Conservation (phyloP, 2,113 vertebrate genomes). For the Takifugu bimaculatus region DNA sequence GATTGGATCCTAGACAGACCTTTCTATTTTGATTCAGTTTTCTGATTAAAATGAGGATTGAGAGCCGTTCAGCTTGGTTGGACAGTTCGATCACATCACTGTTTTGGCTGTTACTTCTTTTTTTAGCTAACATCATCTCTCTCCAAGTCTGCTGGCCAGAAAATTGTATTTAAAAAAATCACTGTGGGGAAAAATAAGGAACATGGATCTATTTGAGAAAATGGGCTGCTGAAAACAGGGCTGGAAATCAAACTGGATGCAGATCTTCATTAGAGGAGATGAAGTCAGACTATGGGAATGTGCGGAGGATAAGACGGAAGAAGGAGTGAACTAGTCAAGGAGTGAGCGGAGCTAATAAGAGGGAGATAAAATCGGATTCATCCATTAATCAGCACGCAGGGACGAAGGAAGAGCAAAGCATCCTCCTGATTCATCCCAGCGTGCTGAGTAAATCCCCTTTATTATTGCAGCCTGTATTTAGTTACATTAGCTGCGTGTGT, state of each 20-base stretch:
- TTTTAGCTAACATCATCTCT: conserved; percentile 7
- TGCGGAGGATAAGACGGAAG: conserved; percentile 38
- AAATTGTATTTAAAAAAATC: not conserved
- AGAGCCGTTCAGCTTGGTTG: no score
- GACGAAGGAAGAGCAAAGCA: conserved; percentile 30
- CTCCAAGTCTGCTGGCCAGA: conserved; percentile 12
- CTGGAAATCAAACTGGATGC: conserved; percentile 36
- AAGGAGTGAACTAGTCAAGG: conserved; percentile 41
- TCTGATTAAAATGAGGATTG: no score
- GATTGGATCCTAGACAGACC: no score
- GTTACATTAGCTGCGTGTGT: conserved; percentile 51
- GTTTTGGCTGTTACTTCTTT: conserved; percentile 1
- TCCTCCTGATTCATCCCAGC: conserved; percentile 27
- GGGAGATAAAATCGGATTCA: conserved; percentile 51
- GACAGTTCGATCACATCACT: no score
- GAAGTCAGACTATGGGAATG: conserved; percentile 47
- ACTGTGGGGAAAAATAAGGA: conserved; percentile 21
- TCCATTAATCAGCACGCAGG: conserved; percentile 47
- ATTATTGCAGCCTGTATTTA: conserved; percentile 38
- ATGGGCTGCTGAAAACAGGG: conserved; percentile 23
- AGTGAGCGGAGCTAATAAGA: conserved; percentile 48
- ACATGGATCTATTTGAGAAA: conserved; percentile 35
- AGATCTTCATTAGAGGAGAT: conserved; percentile 47
- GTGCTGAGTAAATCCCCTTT: conserved; percentile 39
- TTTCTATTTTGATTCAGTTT: no score